A percentile compares a stretch with the other conserved stretches of the same genome.
Evolutionary conservation across 2,113 vertebrate species (phyloP).

Genomic region (Microtus richardsoni): DNA sequence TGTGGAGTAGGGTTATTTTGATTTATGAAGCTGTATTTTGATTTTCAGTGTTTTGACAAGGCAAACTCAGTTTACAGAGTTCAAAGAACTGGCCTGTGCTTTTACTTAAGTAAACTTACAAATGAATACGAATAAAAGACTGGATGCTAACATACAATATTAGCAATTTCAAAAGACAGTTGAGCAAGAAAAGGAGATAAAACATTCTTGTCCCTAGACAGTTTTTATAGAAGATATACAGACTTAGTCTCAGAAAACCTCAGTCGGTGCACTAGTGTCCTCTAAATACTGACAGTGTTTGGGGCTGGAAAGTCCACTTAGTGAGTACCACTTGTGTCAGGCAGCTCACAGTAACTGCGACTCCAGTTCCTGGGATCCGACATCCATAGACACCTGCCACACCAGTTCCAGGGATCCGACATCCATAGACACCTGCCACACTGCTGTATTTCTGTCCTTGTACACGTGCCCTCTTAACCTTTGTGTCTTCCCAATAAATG

Average conservation of each 20-base stretch:
- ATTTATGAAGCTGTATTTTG: conserved; percentile 21
- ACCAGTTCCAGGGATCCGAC: background rate
- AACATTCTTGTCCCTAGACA: background rate
- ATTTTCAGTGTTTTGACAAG: background rate
- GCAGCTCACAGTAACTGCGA: too few species aligned
- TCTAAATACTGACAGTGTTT: background rate
- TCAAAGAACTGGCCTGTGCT: conserved; percentile 23
- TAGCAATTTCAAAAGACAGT: background rate
- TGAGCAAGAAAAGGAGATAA: background rate
- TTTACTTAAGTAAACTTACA: conserved; percentile 48
- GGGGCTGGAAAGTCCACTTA: background rate
- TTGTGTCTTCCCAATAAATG: background rate
- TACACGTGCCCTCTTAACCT: background rate
- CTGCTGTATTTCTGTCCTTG: background rate
- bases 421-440: background rate
- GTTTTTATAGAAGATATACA: background rate
- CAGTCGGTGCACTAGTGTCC: background rate
- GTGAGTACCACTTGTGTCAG: background rate
- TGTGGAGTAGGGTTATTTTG: background rate
- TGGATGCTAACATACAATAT: background rate
- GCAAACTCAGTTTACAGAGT: background rate
- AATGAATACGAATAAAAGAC: conserved; percentile 23
- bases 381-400: background rate
- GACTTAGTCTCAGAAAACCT: background rate
- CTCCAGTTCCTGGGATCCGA: background rate